These are phyloP conservation scores for Narcine bancroftii DNA, from an alignment of 2,113 vertebrate genomes.

Conservation along the genomic window DNA sequence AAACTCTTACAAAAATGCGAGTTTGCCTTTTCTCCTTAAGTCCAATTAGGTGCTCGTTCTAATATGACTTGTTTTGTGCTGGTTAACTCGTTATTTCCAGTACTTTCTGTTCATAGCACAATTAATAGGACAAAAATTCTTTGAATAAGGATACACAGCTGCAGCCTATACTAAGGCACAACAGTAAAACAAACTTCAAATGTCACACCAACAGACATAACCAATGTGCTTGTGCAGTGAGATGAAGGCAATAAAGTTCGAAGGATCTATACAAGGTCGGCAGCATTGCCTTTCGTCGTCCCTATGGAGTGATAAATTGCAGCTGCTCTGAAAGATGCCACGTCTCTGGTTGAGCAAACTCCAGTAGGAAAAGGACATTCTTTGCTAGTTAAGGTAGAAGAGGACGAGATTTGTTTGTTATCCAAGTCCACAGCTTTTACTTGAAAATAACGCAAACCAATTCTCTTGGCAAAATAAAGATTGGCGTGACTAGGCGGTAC, in stretches of 20 bases:
- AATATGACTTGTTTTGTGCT: background rate
- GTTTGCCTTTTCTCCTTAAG: background rate
- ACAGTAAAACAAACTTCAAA: background rate
- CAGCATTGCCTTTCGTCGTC: background rate
- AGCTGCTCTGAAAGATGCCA: background rate
- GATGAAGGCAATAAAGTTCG: background rate
- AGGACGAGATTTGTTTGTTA: constrained; percentile 24
- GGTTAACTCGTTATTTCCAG: background rate
- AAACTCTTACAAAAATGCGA: background rate
- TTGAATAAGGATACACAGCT: background rate
- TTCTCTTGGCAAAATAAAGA: background rate
- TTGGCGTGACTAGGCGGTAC: background rate
- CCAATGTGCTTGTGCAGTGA: background rate
- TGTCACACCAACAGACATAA: background rate
- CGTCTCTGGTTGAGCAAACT: constrained; percentile 33
- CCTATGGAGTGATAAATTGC: constrained; percentile 2
- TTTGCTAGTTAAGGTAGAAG: constrained; percentile 1
- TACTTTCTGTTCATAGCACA: background rate
- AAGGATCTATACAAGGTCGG: background rate
- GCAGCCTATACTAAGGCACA: background rate
- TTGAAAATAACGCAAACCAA: constrained; percentile 3
- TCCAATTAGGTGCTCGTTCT: too few relatives aligned
- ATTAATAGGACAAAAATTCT: background rate
- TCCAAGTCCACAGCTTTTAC: background rate
- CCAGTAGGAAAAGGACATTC: constrained; percentile 24